Evolutionary conservation across 37 sponge, comb jelly and placozoan species (phyloP).

Genomic region (Theonella swinhoei): DNA sequence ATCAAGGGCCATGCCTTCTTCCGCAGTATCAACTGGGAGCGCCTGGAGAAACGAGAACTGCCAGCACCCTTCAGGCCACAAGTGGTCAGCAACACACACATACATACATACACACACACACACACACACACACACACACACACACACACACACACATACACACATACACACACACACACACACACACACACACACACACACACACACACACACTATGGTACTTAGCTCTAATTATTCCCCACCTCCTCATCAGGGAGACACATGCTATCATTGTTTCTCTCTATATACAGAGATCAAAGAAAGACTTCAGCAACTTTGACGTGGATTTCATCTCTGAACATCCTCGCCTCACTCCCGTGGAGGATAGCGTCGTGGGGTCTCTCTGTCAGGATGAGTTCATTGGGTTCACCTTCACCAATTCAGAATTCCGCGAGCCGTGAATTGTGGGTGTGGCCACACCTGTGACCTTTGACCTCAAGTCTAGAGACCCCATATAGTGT

Average conservation of each 20-base stretch:
- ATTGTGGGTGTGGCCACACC: background rate
- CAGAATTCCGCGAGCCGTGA: constrained; percentile 55
- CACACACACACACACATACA: too few relatives aligned
- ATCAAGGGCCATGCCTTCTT: constrained; percentile 94
- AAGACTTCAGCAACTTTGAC: constrained; percentile 92
- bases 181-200: too few relatives aligned
- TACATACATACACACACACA: too few relatives aligned
- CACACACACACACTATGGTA: too few relatives aligned
- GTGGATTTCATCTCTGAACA: constrained; percentile 82
- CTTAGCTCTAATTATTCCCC: too few relatives aligned
- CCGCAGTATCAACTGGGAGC: constrained; percentile 88
- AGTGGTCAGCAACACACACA: constrained; percentile 95
- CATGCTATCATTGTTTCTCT: too few relatives aligned
- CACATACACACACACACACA: too few relatives aligned
- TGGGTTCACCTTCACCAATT: constrained; percentile 92
- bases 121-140: too few relatives aligned
- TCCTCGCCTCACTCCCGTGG: constrained; percentile 70
- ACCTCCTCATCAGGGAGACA: too few relatives aligned
- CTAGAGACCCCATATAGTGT: too few relatives aligned
- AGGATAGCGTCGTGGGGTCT: constrained; percentile 19
- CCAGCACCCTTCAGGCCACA: constrained; percentile 90
- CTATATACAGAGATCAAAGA: constrained; percentile 67
- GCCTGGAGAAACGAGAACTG: constrained; percentile 75
- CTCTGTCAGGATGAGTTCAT: constrained; percentile 82
- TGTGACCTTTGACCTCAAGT: background rate